These are phyloP conservation scores for Cantharis lateralis DNA, from an alignment of 2,888 invertebrate species.

Conservation along the genomic window DNA sequence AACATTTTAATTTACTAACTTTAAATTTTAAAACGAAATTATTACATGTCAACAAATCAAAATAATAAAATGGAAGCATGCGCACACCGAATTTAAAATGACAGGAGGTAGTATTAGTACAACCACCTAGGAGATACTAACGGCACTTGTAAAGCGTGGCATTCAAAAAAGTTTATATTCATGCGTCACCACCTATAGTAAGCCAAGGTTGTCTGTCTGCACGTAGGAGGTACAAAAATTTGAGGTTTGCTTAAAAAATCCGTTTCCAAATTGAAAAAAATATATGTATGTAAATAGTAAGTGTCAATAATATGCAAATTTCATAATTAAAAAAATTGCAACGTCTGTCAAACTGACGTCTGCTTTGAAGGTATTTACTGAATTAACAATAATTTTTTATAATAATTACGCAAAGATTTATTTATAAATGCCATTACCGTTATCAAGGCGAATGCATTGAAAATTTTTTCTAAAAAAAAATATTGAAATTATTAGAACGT, in stretches of 20 bases:
- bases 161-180: neutral
- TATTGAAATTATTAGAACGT: neutral
- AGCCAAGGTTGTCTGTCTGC: neutral
- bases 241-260: neutral
- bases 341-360: neutral
- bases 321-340: neutral
- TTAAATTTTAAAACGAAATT: neutral
- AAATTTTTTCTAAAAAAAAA: neutral
- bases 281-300: neutral
- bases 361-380: neutral
- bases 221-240: neutral
- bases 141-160: neutral
- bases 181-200: neutral
- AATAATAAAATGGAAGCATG: neutral
- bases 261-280: neutral
- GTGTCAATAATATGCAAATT: neutral
- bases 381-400: neutral
- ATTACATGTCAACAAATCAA: neutral
- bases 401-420: neutral
- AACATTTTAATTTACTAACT: constrained; percentile 68
- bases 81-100: neutral
- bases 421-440: neutral
- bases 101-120: neutral
- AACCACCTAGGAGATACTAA: neutral
- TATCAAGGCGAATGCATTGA: neutral